These are phyloP conservation scores for Tetragonula clypearis DNA, from an alignment of 1,140 invertebrate species.

Conservation along the genomic window DNA sequence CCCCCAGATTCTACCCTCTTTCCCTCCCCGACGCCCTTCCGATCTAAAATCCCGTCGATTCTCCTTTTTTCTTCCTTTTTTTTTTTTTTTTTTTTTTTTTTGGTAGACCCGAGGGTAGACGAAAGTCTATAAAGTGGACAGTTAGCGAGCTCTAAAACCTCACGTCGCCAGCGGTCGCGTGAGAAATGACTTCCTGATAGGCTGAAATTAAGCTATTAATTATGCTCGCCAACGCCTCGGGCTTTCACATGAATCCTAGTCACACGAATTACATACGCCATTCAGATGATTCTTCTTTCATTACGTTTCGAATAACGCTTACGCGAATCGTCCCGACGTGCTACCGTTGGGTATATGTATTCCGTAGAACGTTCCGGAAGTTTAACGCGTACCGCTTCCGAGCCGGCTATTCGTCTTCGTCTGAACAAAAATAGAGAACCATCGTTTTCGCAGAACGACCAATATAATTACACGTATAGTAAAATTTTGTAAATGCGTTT, in stretches of 20 bases:
- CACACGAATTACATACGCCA: constrained; percentile 33
- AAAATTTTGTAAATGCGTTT: no score
- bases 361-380: not conserved
- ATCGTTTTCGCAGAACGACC: no score
- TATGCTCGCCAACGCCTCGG: constrained; percentile 64
- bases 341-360: not conserved
- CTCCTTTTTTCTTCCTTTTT: no score
- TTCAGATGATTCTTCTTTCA: constrained; percentile 36
- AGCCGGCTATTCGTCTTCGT: not conserved
- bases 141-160: constrained; percentile 24
- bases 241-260: constrained; percentile 45
- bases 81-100: no score
- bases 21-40: no score
- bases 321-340: not conserved
- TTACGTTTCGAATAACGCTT: constrained; percentile 4
- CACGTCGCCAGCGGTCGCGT: constrained; percentile 55
- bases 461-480: no score
- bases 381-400: not conserved
- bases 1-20: no score
- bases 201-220: constrained; percentile 79
- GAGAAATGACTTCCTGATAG: constrained; percentile 76
- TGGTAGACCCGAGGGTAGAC: not conserved
- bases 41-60: no score
- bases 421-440: not conserved
- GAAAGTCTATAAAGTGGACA: constrained; percentile 14